These are phyloP conservation scores for Bolinopsis microptera DNA, from an alignment of 37 sponge, comb jelly and placozoan genomes.

Conservation along the genomic window DNA sequence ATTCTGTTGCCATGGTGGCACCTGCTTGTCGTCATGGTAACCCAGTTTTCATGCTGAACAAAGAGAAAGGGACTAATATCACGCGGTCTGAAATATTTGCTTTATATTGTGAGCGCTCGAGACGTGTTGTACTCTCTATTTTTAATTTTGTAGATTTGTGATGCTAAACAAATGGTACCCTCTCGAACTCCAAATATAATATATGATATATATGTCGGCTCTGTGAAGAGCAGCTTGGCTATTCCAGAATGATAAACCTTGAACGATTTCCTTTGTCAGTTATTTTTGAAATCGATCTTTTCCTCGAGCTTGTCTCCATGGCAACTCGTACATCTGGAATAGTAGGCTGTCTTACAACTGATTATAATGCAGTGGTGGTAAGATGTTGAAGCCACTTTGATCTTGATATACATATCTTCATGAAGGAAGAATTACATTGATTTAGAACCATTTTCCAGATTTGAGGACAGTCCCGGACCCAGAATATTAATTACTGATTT, in stretches of 20 bases:
- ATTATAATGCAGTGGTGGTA: not conserved
- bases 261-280: not conserved
- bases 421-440: not conserved
- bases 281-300: not conserved
- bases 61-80: slow-evolving; percentile 2
- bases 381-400: not conserved
- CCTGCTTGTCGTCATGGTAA: not conserved
- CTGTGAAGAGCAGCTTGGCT: not conserved
- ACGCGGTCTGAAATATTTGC: not conserved
- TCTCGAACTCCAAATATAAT: not conserved
- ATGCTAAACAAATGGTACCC: not conserved
- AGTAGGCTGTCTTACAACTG: not conserved
- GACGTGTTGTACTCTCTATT: slow-evolving; percentile 17
- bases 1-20: not conserved
- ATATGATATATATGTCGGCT: not conserved
- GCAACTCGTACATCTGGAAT: not conserved
- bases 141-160: slow-evolving; percentile 62
- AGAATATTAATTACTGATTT: slow-evolving; percentile 15
- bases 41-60: slow-evolving; percentile 51
- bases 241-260: not conserved
- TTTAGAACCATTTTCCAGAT: not conserved
- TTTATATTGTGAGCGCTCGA: not conserved
- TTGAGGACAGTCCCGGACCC: not conserved
- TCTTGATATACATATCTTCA: not conserved
- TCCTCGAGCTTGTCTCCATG: not conserved